Conservation (phyloP, 2,797 vertebrate genomes). For the Protonibea diacanthus region DNA sequence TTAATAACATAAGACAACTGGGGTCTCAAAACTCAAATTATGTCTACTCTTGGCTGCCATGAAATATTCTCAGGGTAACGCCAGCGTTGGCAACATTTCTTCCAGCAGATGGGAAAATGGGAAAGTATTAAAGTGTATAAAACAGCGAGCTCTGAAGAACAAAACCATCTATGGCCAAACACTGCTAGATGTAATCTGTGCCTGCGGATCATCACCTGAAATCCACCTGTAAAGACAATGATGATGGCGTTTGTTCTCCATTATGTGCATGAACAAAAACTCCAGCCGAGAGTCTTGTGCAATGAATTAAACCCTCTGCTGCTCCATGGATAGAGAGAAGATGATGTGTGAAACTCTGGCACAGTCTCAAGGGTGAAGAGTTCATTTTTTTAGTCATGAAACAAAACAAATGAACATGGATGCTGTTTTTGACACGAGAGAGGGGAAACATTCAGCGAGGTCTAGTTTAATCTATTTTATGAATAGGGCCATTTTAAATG, state of each 20-base stretch:
- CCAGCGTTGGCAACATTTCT: conserved; percentile 40
- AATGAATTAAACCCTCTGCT: background rate
- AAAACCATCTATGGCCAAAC: conserved; percentile 26
- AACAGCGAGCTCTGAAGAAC: conserved; percentile 35
- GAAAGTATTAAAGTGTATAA: conserved; percentile 41
- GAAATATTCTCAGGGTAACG: conserved; percentile 47
- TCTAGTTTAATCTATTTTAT: too few relatives aligned
- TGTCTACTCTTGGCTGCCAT: conserved; percentile 27
- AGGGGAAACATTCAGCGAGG: background rate
- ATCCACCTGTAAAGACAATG: conserved; percentile 23
- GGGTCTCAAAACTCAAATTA: conserved; percentile 48
- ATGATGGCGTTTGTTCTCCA: conserved; percentile 7
- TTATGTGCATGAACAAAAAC: background rate
- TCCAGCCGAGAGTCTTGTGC: conserved; percentile 2
- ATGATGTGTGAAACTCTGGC: background rate
- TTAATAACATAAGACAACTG: conserved; percentile 27
- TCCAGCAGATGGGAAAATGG: conserved; percentile 58
- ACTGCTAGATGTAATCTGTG: conserved; percentile 10
- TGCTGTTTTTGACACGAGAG: background rate
- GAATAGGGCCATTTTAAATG: background rate
- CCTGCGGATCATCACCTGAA: conserved; percentile 23
- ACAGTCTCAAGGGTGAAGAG: background rate
- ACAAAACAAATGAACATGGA: background rate
- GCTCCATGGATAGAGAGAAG: background rate
- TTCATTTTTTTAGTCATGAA: conserved; percentile 6